Conservation (phyloP, 2,113 vertebrate species). For the Vidua macroura region DNA sequence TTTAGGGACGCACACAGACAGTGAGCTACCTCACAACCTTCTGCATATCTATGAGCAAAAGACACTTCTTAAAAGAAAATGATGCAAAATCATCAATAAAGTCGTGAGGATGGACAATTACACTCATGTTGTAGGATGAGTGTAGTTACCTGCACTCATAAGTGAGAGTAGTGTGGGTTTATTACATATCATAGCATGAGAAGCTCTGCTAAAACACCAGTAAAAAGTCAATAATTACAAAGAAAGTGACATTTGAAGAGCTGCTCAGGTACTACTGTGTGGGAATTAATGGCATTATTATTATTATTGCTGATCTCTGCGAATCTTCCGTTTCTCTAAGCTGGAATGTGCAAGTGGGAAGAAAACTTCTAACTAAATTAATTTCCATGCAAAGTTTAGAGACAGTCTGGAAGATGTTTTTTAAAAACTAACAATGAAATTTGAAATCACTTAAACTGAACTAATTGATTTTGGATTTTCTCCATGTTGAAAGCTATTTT, state of each 20-base stretch:
- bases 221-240: neutral
- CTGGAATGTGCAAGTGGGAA: neutral
- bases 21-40: neutral
- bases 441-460: constrained; percentile 67
- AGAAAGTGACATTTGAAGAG: neutral
- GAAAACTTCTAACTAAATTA: constrained; percentile 24
- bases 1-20: neutral
- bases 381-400: constrained; percentile 32
- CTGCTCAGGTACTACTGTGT: neutral
- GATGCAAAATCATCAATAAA: neutral
- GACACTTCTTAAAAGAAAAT: neutral
- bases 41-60: neutral
- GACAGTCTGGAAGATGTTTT: constrained; percentile 39
- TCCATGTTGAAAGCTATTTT: constrained; percentile 65
- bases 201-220: neutral
- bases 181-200: neutral
- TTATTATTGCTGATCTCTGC: constrained; percentile 1
- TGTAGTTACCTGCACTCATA: neutral
- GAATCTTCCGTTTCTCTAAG: neutral
- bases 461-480: constrained; percentile 71
- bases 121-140: neutral
- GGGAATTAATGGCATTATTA: neutral
- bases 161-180: neutral
- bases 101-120: neutral
- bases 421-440: constrained; percentile 65